Base-by-base conservation (phyloP, 2,113 vertebrate genomes). In the Salvelinus sp. region DNA sequence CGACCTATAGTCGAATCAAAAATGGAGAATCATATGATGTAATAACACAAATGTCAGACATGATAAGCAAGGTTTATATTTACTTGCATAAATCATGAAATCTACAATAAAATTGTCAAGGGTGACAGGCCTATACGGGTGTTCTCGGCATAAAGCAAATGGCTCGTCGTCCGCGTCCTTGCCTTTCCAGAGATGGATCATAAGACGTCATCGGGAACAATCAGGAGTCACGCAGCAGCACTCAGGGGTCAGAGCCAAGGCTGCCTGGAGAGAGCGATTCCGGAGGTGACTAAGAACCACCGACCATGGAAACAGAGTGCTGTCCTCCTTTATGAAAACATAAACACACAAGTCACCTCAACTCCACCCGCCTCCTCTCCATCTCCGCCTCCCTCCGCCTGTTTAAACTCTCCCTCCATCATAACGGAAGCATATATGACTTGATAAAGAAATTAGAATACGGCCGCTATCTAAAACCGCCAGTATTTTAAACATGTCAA, bases 121-220 rank as follows among this genome's bases (percentile, higher is more conserved):
- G 38, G 38, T 44, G 38, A 44, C 38, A 44, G 38, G 38, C 38
- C 38, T 44, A 44, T 44, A 44, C 2, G 38, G 38, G 38, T 44
- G 38, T 44, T 44, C 9, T 44, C 38, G 38, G 38, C 38, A 3
- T 54, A 54, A 54, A 54, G 16, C 16, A 54, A 54, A 54, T 18
- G 50, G 14, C 60, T 77, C 76, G 73, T 81, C 75, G 81, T 27
- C 70, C 60, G 87, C 89, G 85, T 89, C 89, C 89, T 84, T 54
- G 50, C 1, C 16, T 54, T 54, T 54, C 38, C 38, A 54, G 50
- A 54, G 50, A 54, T 54, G 58, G n/a, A 54, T 54, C 14, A 54
- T 54, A 62, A 69, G 44, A 22, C 58, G 58, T 62, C 58, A 62
- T 62, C 30, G 30, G 30, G 66, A 68, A 69, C 68, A 48, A 69